Conservation (phyloP, 2,113 vertebrate species). For the Scartelaos histophorus region DNA sequence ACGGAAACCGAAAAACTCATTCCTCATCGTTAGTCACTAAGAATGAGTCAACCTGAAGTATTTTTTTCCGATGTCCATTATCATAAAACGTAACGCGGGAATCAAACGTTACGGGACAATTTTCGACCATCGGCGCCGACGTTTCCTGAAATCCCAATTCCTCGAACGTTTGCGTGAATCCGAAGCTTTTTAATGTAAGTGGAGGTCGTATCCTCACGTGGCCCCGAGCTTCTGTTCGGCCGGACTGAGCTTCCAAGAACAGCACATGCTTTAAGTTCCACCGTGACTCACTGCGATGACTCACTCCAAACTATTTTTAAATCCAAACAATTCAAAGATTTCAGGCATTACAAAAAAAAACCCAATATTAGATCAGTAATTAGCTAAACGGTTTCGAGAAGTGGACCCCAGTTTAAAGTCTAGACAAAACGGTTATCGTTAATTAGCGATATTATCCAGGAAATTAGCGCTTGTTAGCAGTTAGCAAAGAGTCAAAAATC, state of each 20-base stretch:
- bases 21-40: background rate
- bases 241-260: background rate
- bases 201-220: background rate
- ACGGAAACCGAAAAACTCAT: background rate
- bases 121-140: background rate
- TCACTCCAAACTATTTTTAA: background rate
- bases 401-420: too few relatives aligned
- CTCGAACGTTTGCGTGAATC: background rate
- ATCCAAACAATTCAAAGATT: background rate
- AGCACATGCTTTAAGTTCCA: conserved; percentile 1
- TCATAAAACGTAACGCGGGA: background rate
- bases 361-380: background rate
- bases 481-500: too few relatives aligned
- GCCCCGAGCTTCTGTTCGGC: background rate
- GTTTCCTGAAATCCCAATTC: background rate
- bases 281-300: background rate
- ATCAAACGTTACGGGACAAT: background rate
- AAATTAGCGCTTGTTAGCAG: too few relatives aligned
- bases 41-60: background rate
- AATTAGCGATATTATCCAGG: too few relatives aligned
- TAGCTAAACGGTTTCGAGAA: background rate
- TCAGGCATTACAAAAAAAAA: background rate
- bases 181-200: background rate
- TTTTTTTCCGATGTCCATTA: background rate
- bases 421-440: too few relatives aligned